Base-by-base conservation (phyloP, 2,113 vertebrate genomes). In the Neotoma lepida region DNA sequence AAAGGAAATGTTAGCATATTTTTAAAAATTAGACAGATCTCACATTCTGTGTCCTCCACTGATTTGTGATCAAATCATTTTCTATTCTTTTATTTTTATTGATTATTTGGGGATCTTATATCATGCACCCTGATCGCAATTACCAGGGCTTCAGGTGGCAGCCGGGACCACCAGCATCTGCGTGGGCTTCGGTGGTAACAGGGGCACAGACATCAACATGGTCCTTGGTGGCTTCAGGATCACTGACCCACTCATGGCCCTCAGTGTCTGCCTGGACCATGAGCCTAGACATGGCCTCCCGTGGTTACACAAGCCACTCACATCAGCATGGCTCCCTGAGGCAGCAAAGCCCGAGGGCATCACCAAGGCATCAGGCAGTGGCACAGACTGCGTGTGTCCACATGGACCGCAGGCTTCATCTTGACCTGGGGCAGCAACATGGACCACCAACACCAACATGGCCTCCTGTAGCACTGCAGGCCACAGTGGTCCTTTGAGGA, bases 1-100 rank as follows among this genome's bases (percentile, higher is more conserved):
- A 93, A 94, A 76, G 14, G 14, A 91, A 93, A 86, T n/a, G 18
- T 93, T 90, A 61, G 39, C 26, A 68, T 66, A 13, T 82, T 85
- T 80, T 17, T 78, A 92, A 92, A 70, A 76, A 64, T 51, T 64
- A 88, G 22, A 30, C n/a, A 66, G 54, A 33, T 78, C 58, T 93
- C 46, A 86, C 61, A 64, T 77, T 66, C 4, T 84, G 54, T 68
- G 24, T 30, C 73, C 77, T 26, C 51, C 35, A 68, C 4, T 61
- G 70, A 33, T 18, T 93, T 20, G 13, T 88, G 9, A 64, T 91
- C 22, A 93, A 89, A 92, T 56, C 77, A 71, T 71, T 56, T 20
- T 10, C 30, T 90, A 70, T 49, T 70, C 12, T 70, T 70, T 70
- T 70, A 39, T n/a, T n/a, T 9, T 70, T 70, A 70, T 39, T 70